Conservation (phyloP, 2,113 vertebrate genomes). For the Pyxicephalus adspersus region DNA sequence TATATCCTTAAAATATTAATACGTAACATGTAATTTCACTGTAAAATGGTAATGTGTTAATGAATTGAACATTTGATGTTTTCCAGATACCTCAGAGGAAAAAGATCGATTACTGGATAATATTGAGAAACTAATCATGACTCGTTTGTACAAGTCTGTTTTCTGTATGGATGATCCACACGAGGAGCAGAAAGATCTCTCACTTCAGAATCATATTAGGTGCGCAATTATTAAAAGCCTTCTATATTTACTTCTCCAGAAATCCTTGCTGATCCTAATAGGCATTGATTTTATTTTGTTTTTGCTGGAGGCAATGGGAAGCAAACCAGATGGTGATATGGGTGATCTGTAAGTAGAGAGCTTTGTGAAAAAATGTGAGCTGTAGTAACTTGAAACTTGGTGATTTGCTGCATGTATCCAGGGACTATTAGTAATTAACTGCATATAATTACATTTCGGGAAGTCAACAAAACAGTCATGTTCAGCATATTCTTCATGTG, state of each 20-base stretch:
- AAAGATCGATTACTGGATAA: slow-evolving; percentile 75
- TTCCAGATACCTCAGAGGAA: slow-evolving; percentile 63
- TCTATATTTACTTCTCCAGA: background rate
- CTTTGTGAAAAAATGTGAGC: background rate
- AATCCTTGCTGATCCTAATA: background rate
- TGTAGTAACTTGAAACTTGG: background rate
- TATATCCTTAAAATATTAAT: no score
- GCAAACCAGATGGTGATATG: slow-evolving; percentile 12
- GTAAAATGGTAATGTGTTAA: no score
- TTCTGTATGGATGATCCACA: slow-evolving; percentile 79
- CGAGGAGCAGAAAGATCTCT: slow-evolving; percentile 77
- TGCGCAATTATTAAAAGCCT: slow-evolving; percentile 49
- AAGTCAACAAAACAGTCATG: background rate
- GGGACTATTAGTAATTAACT: background rate
- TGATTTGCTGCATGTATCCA: background rate
- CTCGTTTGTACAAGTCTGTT: slow-evolving; percentile 77
- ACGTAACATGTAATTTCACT: no score
- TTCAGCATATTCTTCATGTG: no score
- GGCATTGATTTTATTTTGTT: slow-evolving; percentile 34
- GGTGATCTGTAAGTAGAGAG: slow-evolving; percentile 6
- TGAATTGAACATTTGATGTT: no score
- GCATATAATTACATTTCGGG: background rate
- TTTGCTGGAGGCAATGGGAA: slow-evolving; percentile 3
- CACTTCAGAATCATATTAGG: slow-evolving; percentile 76
- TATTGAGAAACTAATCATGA: slow-evolving; percentile 80